These are phyloP conservation scores for Drosophila sturtevanti DNA, from an alignment of 1,140 invertebrate species.

Conservation along the genomic window DNA sequence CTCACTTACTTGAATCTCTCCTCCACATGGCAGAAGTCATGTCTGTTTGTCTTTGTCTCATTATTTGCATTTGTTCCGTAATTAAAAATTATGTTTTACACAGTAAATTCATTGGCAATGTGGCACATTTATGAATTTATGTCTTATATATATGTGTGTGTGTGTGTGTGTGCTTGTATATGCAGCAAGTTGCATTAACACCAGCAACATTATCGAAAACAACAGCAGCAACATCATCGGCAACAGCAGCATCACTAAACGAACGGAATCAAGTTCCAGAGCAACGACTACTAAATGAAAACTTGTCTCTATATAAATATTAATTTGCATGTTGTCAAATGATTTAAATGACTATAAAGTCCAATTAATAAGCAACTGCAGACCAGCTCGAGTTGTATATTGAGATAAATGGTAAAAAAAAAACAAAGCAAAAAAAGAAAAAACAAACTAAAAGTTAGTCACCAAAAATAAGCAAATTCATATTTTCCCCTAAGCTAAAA, in stretches of 20 bases:
- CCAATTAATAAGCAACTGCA: conserved; percentile 64
- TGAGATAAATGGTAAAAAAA: conserved; percentile 35
- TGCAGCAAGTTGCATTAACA: conserved; percentile 28
- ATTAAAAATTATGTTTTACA: conserved; percentile 67
- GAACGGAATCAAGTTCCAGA: conserved; percentile 28
- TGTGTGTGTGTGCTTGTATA: not conserved
- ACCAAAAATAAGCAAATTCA: not conserved
- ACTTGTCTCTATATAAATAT: conserved; percentile 56
- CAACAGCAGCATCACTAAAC: conserved; percentile 10
- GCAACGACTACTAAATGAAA: conserved; percentile 19
- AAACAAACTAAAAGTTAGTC: not conserved
- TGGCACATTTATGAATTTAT: conserved; percentile 63
- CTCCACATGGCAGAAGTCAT: not conserved
- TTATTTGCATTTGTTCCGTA: conserved; percentile 36
- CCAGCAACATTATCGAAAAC: conserved; percentile 9
- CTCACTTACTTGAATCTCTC: not conserved
- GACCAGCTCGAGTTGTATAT: conserved; percentile 19
- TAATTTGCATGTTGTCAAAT: conserved; percentile 72
- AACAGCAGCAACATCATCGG: too few relatives aligned
- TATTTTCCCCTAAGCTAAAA: too few relatives aligned
- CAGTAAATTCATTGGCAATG: conserved; percentile 48
- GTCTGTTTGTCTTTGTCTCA: conserved; percentile 19
- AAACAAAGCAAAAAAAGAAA: too few relatives aligned
- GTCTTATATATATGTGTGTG: not conserved
- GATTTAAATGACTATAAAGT: conserved; percentile 62